Evolutionary conservation across 92 coral and sea anemone species (phyloP).

Genomic region (Muricea muricata): DNA sequence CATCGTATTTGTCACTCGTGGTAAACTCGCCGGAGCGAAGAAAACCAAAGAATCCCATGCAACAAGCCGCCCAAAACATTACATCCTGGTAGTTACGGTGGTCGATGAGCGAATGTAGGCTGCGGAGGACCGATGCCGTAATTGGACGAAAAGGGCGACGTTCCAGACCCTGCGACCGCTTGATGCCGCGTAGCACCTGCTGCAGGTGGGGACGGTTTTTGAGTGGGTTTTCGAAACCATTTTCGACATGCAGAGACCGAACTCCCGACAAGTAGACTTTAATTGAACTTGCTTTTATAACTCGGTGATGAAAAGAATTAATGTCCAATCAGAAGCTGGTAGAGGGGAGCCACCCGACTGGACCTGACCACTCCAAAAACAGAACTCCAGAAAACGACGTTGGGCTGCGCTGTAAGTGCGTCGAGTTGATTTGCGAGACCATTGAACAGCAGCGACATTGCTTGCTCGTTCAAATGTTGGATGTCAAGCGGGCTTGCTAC

Average conservation of each 20-base stretch:
- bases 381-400: constrained; percentile 54
- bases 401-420: constrained; percentile 65
- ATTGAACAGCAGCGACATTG: not conserved
- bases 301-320: constrained; percentile 43
- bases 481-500: constrained; percentile 9
- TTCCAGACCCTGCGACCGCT: constrained; percentile 43
- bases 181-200: constrained; percentile 61
- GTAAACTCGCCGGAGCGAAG: constrained; percentile 28
- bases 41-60: constrained; percentile 52
- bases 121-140: constrained; percentile 57
- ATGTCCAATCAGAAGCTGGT: constrained; percentile 45
- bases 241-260: constrained; percentile 60
- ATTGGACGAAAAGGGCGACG: constrained; percentile 55
- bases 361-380: constrained; percentile 18
- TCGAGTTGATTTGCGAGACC: constrained; percentile 44
- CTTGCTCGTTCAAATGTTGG: not conserved
- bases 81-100: not conserved
- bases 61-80: constrained; percentile 61
- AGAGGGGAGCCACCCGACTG: constrained; percentile 8
- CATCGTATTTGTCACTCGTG: not conserved
- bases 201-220: constrained; percentile 41
- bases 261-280: constrained; percentile 60
- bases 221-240: constrained; percentile 53
- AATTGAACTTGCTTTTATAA: constrained; percentile 55
- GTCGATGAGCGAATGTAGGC: constrained; percentile 27